Evolutionary conservation across 2,797 vertebrate genomes (phyloP), one percentile per base, ranked within the genome.

Genomic region (Paramormyrops hopkinsi): DNA sequence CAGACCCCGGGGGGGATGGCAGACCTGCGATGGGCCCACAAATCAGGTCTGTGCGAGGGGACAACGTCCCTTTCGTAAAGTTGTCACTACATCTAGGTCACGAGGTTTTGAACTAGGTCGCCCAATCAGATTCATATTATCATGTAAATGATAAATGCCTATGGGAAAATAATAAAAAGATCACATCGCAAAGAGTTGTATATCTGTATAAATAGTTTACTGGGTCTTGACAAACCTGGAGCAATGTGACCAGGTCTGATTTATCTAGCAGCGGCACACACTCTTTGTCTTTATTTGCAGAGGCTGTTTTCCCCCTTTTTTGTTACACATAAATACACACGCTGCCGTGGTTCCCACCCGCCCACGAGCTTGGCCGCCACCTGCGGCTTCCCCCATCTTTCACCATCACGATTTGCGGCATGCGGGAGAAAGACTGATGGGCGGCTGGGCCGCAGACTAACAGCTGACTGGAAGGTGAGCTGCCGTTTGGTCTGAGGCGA

Each of bases 171-270:
- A 50, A 79, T 14, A 8, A 59, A 62, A 48, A 29, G 17, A 29
- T n/a, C 19, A 44, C 12, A 33, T 56, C 53, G 17, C 85, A 33
- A 33, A 41, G 25, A 86, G 5, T 29, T 41, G 6, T 44, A 50
- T 84, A 22, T 46, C 29, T 14, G 82, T 33, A 22, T 12, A 44
- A 62, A 22, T 9, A 65, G 29, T n/a, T 17, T 46, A 22, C 8
- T 22, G 54, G n/a, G 7, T 53, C 56, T 46, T 22, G 41, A 46
- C 6, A 22, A 46, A 88, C 50, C 51, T 37, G 33, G 54, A 89
- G 91, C 91, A 91, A 87, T 46, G 89, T 90, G 89, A 90, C 91
- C 91, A 91, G 89, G 11, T 19, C 17, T 29, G 33, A 29, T 85
- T 17, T n/a, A 65, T 85, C 73, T 73, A 44, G 44, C 83, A 33